Evolutionary conservation across 2,797 vertebrate genomes (phyloP), one percentile per base, ranked within the genome.

Genomic region (Cossypha heuglini): DNA sequence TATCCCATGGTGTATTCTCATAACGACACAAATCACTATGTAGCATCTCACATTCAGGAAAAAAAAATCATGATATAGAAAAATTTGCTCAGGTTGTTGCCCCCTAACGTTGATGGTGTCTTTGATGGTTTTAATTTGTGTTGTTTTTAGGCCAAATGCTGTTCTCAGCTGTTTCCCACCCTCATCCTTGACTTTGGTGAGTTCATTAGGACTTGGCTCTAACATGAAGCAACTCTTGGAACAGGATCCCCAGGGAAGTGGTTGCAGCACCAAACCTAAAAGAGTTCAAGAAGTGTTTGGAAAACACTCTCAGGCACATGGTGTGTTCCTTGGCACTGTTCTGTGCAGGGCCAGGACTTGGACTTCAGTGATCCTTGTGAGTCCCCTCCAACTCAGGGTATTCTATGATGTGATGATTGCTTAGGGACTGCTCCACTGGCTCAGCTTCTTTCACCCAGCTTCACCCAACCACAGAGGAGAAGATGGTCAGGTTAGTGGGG

Each of bases 391-490:
- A 8, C 18, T 43, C 18, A 51, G 45, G 10, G n/a, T 58, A 22
- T 66, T 51, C 52, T 22, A 9, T 13, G 17, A 49, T 49, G 21
- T 4, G 5, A 1, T 51, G 15, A 43, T 28, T 72, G 6, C 20
- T 31, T 28, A 55, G 33, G 20, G 19, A 13, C 37, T 45, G 35
- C 17, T 58, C 16, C 35, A 13, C 5, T 12, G 10, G 5, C 21
- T 57, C 62, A 20, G 5, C 5, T 46, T 71, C 25, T 40, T 66
- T 72, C 15, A 28, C 4, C 7, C 12, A 17, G 5, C 10, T 94
- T 68, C 63, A 37, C 11, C 10, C 8, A 37, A 6, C 3, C 11
- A 18, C 0, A 0, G 31, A 24, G 1, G 3, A 51, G 14, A 82
- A 35, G 29, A 63, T 33, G 15, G 15, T 37, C 28, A 73, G 49